Base-by-base conservation (phyloP, 2,888 invertebrate genomes). In the Pseudanteris insignis region DNA sequence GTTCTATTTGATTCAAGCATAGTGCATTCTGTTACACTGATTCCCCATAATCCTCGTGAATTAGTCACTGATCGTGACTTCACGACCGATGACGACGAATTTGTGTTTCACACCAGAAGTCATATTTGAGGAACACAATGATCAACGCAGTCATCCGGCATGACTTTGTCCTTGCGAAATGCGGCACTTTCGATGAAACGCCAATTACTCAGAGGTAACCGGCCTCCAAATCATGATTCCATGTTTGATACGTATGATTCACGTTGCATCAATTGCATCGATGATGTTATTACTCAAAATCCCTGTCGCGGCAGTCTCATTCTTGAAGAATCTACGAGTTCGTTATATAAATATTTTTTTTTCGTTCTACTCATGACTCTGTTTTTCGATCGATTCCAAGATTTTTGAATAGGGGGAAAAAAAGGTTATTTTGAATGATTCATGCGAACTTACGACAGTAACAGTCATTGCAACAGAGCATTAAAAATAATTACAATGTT, bases 151-250 rank as follows among this genome's bases (percentile, higher is more conserved):
- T 50, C 54, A 55, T 61, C 28, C 15, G 28, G 43, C 18, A 33
- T 44, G 54, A 55, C 36, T 55, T 32, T 21, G 55, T 54, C 61
- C 61, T 61, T 61, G 54, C 9, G 15, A 47, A 48, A 25, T 14
- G 25, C 48, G 21, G 43, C 30, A 14, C 48, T 44, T 61, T 61
- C 61, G 54, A 55, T 50, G 48, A 54, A 54, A 55, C 38, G 50
- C 47, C 43, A 61, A 61, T 61, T 61, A 61, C 54, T 61, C 60
- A 61, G 60, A 61, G 60, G 60, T 61, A 34, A 61, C 48, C 54
- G 60, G 40, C 60, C 60, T 60, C 60, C 60, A 60, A 60, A 60
- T 53, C 53, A 47, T 40, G 41, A 10, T 29, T 29, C 36, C 30
- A 37, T 7, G 34, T 33, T 46, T 40, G 33, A 26, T 46, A 46